These are phyloP conservation scores for Hoplodrina blanda DNA, from an alignment of 2,888 invertebrate species.

Conservation along the genomic window DNA sequence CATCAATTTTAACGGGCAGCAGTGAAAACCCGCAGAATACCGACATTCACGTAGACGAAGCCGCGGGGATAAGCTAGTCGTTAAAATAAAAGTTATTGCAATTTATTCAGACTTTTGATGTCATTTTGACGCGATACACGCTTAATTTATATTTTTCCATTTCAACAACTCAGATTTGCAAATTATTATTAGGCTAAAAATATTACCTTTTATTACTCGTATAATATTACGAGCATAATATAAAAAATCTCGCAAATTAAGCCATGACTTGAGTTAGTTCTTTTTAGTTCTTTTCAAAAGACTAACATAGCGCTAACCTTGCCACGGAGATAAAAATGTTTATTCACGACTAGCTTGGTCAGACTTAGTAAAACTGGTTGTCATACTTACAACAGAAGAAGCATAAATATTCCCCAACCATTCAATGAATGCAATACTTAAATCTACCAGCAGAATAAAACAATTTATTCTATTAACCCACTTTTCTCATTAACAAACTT, in stretches of 20 bases:
- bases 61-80: no score
- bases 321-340: slow-evolving; percentile 20
- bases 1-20: no score
- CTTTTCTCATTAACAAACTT: slow-evolving; percentile 10
- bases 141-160: slow-evolving; percentile 26
- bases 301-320: slow-evolving; percentile 28
- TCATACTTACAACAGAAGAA: no score
- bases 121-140: not conserved
- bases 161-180: slow-evolving; percentile 18
- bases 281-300: slow-evolving; percentile 23
- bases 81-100: no score
- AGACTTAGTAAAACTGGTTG: no score
- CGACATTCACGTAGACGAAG: no score
- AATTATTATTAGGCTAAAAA: slow-evolving; percentile 8
- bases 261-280: not conserved
- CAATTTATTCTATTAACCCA: not conserved
- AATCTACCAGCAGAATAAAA: not conserved
- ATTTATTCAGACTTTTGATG: no score
- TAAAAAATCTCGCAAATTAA: slow-evolving; percentile 17
- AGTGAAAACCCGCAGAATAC: no score
- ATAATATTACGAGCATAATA: not conserved
- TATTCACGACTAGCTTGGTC: no score
- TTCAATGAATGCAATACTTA: not conserved
- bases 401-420: not conserved
- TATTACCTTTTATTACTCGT: slow-evolving; percentile 8